Base-by-base conservation (phyloP, 2,888 invertebrate genomes). In the Parasteatoda lunata region DNA sequence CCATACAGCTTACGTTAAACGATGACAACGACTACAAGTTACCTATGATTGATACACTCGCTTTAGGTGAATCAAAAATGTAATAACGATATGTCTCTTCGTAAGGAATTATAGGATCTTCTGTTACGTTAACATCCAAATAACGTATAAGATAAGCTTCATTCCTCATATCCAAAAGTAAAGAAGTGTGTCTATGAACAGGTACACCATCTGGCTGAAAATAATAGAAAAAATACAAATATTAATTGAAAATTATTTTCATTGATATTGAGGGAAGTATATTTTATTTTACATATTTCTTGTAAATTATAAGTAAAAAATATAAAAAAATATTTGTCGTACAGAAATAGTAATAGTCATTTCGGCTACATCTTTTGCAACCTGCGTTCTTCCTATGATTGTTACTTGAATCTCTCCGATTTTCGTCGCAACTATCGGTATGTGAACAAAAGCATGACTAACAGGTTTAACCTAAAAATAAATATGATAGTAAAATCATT, bases 181-280 rank as follows among this genome's bases (percentile, higher is more conserved):
- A 91, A 0, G 94, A 93, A 0, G 93, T 93, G 90, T 94, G 94
- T 84, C 92, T 92, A 89, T 92, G 92, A 85, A 94, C 93, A 77
- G 92, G 91, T 6, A 93, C 93, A 13, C 94, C 94, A 91, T 94
- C 93, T 68, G 71, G 71, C n/a, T 54, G 13, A 30, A 30, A 4
- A 54, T n/a, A 66, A 13, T 54, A 66, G n/a, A 66, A 66, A n/a
- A 15, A n/a, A 15, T 11, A 45, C 68, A 66, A 13, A 3, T 66
- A n/a, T 66, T 66, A 3, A 11, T 54, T 54, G 8, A 54, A 3
- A 8, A 54, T 11, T 4, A 30, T 30, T 30, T 30, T 30, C 30
- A 30, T 30, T 30, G 30, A 30, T 30, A 30, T 30, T 30, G 30
- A 30, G 30, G 2, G 30, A 30, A 30, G 30, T 30, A 30, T 30